These are phyloP conservation scores for Drosophila lutescens DNA, from an alignment of 2,888 invertebrate genomes.

Conservation along the genomic window DNA sequence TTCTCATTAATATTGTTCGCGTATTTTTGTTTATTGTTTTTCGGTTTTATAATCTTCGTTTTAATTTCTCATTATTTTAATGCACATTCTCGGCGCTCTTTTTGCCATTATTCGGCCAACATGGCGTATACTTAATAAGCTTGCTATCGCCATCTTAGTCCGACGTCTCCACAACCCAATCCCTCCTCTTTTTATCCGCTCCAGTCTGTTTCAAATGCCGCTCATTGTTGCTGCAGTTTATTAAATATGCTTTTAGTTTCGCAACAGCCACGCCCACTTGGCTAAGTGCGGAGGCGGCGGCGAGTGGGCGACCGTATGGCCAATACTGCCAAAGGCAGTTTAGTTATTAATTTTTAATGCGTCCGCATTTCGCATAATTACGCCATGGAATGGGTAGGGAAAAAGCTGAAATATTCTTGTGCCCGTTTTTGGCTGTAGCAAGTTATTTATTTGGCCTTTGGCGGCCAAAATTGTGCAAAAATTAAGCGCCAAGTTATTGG, in stretches of 20 bases:
- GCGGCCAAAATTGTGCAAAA: slow-evolving; percentile 64
- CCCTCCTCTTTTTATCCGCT: slow-evolving; percentile 15
- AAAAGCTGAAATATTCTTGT: slow-evolving; percentile 32
- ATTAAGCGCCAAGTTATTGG: slow-evolving; percentile 69
- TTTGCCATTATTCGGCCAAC: slow-evolving; percentile 39
- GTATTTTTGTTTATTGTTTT: slow-evolving; percentile 2
- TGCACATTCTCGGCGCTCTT: slow-evolving; percentile 38
- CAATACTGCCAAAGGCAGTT: slow-evolving; percentile 60
- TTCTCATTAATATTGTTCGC: slow-evolving; percentile 2
- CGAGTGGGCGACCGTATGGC: slow-evolving; percentile 37
- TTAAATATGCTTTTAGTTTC: slow-evolving; percentile 46
- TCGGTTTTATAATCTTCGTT: slow-evolving; percentile 28
- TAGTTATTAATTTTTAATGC: slow-evolving; percentile 78
- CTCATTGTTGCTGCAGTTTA: slow-evolving; percentile 46
- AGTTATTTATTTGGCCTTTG: slow-evolving; percentile 76
- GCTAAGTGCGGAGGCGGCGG: slow-evolving; percentile 22
- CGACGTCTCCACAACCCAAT: not conserved
- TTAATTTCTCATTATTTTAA: slow-evolving; percentile 51
- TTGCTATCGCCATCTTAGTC: slow-evolving; percentile 23
- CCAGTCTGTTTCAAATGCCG: slow-evolving; percentile 30
- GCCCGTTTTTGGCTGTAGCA: slow-evolving; percentile 34
- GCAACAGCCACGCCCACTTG: slow-evolving; percentile 38
- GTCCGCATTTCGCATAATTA: slow-evolving; percentile 72
- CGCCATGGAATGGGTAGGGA: slow-evolving; percentile 23
- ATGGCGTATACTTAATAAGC: slow-evolving; percentile 49